Base-by-base conservation (phyloP, 2,113 vertebrate species). In the Poeciliopsis retropinna region DNA sequence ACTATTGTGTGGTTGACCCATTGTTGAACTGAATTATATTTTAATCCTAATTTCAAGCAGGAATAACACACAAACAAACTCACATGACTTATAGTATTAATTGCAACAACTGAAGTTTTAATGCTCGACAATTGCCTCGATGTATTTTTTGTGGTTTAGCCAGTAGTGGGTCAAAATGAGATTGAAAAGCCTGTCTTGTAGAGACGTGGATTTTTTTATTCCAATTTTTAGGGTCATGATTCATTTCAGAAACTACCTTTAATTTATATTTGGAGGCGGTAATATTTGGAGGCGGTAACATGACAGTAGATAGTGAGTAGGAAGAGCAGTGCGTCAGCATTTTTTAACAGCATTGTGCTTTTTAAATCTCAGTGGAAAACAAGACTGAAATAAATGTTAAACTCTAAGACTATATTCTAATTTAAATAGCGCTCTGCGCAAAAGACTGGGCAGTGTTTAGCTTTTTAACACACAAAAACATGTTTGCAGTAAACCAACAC, bases 11-110 rank as follows among this genome's bases (percentile, higher is more conserved):
- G 34, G 51, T 19, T 68, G 73, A 57, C 61, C 5, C 64, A 34
- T 61, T 34, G 30, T 60, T 3, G 13, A 32, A 60, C 32, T 61
- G 15, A 37, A 4, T 67, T 44, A 34, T 15, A 30, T n/a, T 9
- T 34, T 78, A 62, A 82, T 80, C 37, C 67, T 19, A 29, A 65
- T 62, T 79, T 81, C 1, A 66, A 28, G 22, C 22, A 14, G 7
- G 10, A 14, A 15, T 39, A 29, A 41, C 1, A 29, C 47, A 66
- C 37, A 34, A 25, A 63, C 44, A 7, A 34, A 5, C 8, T 61
- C 30, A 30, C 27, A 71, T 73, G 12, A 64, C 11, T 61, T 11
- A 10, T 13, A 30, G 6, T 47, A 15, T 37, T 37, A 31, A 27
- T 28, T 54, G 17, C 31, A 11, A 9, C 15, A 31, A 68, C 28